These are phyloP conservation scores for Tragelaphus imberbis DNA, from an alignment of 2,113 vertebrate species.

Conservation along the genomic window DNA sequence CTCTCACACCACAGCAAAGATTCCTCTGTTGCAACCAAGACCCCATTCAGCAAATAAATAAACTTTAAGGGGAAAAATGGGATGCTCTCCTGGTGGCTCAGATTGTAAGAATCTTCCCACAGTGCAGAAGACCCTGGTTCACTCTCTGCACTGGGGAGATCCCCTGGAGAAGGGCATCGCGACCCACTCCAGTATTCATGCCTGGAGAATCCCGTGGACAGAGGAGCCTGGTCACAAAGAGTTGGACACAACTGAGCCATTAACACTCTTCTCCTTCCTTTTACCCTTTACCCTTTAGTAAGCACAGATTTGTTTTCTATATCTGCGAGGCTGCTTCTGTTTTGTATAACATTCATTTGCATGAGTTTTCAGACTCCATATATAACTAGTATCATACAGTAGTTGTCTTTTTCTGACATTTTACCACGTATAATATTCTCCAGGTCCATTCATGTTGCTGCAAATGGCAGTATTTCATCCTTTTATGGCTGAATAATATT, in stretches of 20 bases:
- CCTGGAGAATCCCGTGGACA: no score
- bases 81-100: background rate
- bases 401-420: background rate
- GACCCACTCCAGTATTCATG: no score
- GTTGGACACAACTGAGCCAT: background rate
- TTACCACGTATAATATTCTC: background rate
- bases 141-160: background rate
- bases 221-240: background rate
- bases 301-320: background rate
- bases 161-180: background rate
- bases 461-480: background rate
- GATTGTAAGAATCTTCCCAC: background rate
- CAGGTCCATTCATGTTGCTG: background rate
- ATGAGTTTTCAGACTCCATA: background rate
- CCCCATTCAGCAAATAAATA: background rate
- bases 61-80: background rate
- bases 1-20: background rate
- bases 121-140: background rate
- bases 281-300: background rate
- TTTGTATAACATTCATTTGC: background rate
- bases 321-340: background rate
- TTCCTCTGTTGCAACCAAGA: background rate
- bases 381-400: background rate
- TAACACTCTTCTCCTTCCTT: background rate
- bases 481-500: background rate